phyloP scores from a whole-genome alignment of 2,888 invertebrate species.

The Lasioglossum calceatum region DNA sequence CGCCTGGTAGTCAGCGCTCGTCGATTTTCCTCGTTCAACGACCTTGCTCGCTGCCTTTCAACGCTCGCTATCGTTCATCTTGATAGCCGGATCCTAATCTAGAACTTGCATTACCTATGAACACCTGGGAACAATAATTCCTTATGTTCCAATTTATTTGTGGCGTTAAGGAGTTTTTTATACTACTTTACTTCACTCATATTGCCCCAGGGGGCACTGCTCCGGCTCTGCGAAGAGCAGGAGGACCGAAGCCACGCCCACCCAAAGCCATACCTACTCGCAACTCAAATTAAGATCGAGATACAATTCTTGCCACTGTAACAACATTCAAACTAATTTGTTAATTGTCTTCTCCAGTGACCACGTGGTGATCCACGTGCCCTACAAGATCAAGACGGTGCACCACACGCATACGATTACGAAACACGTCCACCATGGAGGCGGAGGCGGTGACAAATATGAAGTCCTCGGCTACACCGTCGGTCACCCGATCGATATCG shows the following conservation, averaged over 20 bases:
- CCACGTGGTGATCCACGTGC: conserved; percentile 92
- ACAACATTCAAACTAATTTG: background rate
- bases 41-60: background rate
- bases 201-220: background rate
- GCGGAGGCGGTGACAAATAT: conserved; percentile 87
- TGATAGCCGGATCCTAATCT: background rate
- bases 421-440: conserved; percentile 89
- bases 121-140: background rate
- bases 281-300: background rate
- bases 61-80: background rate
- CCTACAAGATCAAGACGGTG: conserved; percentile 90
- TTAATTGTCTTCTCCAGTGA: conserved; percentile 80
- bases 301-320: background rate
- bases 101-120: background rate
- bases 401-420: conserved; percentile 92
- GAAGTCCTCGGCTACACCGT: conserved; percentile 90
- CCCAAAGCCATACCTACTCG: too few species aligned
- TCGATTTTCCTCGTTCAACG: conserved; percentile 18
- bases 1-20: background rate
- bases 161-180: too few species aligned
- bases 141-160: too few species aligned
- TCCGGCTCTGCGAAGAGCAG: background rate
- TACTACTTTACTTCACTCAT: too few species aligned
- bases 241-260: too few species aligned
- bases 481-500: conserved; percentile 85